Evolutionary conservation across 2,113 vertebrate genomes (phyloP).

Genomic region (Clarias magur): DNA sequence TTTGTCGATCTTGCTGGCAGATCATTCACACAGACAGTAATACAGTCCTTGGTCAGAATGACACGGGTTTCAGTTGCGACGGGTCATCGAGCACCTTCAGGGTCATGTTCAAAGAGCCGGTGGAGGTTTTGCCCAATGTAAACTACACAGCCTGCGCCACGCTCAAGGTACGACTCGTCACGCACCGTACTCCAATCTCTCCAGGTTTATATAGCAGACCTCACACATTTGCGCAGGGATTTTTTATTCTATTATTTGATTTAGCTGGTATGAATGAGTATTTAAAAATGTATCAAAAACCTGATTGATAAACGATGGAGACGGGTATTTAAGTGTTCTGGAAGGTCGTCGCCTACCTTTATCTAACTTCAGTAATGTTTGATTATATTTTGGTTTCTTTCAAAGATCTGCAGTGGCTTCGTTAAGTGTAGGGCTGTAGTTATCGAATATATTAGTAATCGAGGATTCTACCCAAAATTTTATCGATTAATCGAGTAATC

Average conservation of each 20-base stretch:
- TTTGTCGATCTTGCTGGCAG: constrained; percentile 63
- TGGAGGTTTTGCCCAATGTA: constrained; percentile 92
- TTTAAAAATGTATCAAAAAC: background rate
- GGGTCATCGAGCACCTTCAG: constrained; percentile 94
- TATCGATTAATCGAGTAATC: no score
- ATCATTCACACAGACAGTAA: constrained; percentile 98
- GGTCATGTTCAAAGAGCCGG: constrained; percentile 97
- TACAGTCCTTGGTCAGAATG: constrained; percentile 93
- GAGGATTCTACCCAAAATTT: no score
- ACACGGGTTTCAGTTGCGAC: constrained; percentile 97
- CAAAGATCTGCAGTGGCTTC: background rate
- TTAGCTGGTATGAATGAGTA: background rate
- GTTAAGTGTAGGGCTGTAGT: background rate
- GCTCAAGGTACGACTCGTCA: constrained; percentile 79
- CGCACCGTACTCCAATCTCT: no score
- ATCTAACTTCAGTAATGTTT: background rate
- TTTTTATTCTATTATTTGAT: background rate
- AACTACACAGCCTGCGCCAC: constrained; percentile 96
- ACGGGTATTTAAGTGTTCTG: background rate
- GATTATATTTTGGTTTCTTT: background rate
- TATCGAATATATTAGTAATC: no score
- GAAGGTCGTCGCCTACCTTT: background rate
- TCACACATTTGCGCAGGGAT: background rate
- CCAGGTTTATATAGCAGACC: background rate
- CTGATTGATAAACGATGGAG: no score